Evolutionary conservation across 2,888 invertebrate species (phyloP), one percentile per base, ranked within the genome.

Genomic region (Aplocera efformata): DNA sequence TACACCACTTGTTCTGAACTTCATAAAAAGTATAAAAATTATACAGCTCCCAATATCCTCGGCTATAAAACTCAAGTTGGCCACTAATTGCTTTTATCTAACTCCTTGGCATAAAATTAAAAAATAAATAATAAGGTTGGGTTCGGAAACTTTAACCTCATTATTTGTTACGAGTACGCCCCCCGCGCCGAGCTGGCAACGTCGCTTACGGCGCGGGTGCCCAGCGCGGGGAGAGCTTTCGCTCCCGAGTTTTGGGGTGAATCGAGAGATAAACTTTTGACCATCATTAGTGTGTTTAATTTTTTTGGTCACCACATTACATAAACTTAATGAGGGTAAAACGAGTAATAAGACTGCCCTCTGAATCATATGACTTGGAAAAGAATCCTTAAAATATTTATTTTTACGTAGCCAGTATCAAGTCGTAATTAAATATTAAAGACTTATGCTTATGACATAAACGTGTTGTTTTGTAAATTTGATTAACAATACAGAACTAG

Each of bases 101-200:
- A 54, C 47, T 50, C 32, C 53, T 47, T 44, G 23, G 51, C 47
- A 50, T 50, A 44, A 50, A 53, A 53, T 53, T 50, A 60, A 65
- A 53, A 60, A 79, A 74, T 73, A 50, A 53, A 53, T 53, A 59
- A 53, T 63, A 74, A 76, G 74, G 72, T 71, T 67, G 69, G 63
- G 74, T 73, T 79, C 72, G 70, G 72, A 82, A 85, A 86, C 81
- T 85, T 84, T 85, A 86, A 85, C 85, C 85, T 86, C 86, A 83
- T 85, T 86, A 77, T 50, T 53, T 72, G 74, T 74, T 73, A 72
- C 72, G 71, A 65, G 63, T 58, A 35, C 53, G 53, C 57, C 47
- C 63, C 64, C 67, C 65, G 62, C 52, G 43, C 50, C 72, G 65
- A 63, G 73, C 70, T 76, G 86, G 85, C 86, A 86, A 85, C 86